Percentiles rank a stretch among this genome's conserved stretches.
Evolutionary conservation across 2,113 vertebrate genomes (phyloP).

Genomic region (Chloroceryle aenea): DNA sequence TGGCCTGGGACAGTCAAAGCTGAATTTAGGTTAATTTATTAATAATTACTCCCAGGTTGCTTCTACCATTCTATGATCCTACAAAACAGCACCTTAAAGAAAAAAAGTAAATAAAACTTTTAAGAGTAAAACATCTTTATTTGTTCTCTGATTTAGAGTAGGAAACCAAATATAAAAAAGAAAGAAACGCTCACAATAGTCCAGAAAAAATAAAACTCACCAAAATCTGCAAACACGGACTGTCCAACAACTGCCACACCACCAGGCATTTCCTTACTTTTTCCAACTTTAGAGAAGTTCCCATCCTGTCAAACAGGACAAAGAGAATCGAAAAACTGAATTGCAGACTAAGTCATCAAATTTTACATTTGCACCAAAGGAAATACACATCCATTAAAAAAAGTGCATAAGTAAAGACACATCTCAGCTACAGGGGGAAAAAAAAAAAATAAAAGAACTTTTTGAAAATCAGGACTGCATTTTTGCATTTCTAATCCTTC

Average conservation of each 20-base stretch:
- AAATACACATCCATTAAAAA: not conserved
- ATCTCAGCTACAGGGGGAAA: not conserved
- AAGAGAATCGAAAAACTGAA: not conserved
- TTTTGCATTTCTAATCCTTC: not conserved
- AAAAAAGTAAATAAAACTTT: not conserved
- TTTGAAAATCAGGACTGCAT: not conserved
- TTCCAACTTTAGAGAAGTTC: constrained; percentile 79
- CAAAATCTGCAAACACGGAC: constrained; percentile 94
- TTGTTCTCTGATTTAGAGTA: not conserved
- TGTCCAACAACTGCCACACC: constrained; percentile 80
- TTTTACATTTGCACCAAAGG: not conserved
- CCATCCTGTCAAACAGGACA: constrained; percentile 83
- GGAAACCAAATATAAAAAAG: not conserved
- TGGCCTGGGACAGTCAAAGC: not conserved
- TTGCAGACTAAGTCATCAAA: not conserved
- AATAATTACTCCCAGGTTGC: not conserved
- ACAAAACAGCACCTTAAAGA: not conserved
- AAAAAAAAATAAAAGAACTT: too few species aligned
- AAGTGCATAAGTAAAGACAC: not conserved
- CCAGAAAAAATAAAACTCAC: constrained; percentile 77
- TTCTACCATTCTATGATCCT: too few species aligned
- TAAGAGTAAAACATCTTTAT: not conserved
- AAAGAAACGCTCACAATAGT: not conserved
- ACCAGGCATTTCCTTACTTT: constrained; percentile 30
- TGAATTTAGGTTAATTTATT: not conserved